These are phyloP conservation scores for Slavum lentiscoides DNA, from an alignment of 2,888 invertebrate genomes.

Conservation along the genomic window DNA sequence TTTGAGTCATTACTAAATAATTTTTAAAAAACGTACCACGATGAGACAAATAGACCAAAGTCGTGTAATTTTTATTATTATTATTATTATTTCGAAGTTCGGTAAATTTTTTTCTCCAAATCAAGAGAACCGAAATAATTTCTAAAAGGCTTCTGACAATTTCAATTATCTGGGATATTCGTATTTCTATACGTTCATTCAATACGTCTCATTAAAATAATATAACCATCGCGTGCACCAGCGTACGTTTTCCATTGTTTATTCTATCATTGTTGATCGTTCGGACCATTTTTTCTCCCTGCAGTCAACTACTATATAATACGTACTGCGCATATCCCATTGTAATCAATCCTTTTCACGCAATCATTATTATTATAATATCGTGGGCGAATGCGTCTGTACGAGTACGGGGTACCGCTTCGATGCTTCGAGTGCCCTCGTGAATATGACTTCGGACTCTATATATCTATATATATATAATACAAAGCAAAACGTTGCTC, in stretches of 20 bases:
- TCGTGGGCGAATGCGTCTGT: not conserved
- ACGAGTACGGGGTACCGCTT: not conserved
- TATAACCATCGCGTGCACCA: not conserved
- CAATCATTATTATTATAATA: constrained; percentile 5
- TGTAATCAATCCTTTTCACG: not conserved
- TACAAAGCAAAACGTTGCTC: constrained; percentile 9
- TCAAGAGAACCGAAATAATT: no score
- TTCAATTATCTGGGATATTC: no score
- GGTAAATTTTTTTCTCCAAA: no score
- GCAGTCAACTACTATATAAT: no score
- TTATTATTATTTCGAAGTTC: no score
- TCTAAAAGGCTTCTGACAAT: no score
- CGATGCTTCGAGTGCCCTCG: not conserved
- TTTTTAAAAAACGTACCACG: no score
- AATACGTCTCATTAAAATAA: no score
- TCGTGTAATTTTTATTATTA: no score
- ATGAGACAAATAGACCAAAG: no score
- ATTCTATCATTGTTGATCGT: constrained; percentile 5
- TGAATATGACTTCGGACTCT: not conserved
- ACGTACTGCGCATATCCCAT: not conserved
- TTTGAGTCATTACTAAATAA: no score
- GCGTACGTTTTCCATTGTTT: constrained; percentile 3
- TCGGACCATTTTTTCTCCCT: not conserved
- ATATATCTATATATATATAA: not conserved
- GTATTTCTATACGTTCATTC: no score